phyloP scores from a whole-genome alignment of 2,113 vertebrate species.

The Sander lucioperca region DNA sequence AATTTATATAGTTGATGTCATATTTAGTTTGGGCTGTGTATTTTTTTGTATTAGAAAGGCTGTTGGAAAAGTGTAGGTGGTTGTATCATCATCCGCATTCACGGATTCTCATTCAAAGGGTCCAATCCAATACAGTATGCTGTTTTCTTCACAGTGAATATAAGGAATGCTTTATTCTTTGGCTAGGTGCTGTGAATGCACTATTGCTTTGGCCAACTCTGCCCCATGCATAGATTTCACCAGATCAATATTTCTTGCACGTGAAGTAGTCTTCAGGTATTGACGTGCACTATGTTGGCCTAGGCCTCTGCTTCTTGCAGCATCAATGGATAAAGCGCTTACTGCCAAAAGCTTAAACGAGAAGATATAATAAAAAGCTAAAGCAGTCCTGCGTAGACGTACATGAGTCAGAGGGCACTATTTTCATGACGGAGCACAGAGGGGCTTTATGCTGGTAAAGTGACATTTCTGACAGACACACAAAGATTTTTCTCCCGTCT shows the following conservation, averaged over 20 bases:
- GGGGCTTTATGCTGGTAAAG: slow-evolving; percentile 21
- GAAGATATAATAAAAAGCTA: not conserved
- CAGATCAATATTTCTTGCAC: slow-evolving; percentile 63
- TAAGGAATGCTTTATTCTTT: slow-evolving; percentile 15
- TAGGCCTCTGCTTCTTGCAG: slow-evolving; percentile 31
- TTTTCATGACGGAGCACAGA: slow-evolving; percentile 42
- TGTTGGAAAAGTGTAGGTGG: not conserved
- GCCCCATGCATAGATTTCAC: slow-evolving; percentile 64
- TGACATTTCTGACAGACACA: slow-evolving; percentile 50
- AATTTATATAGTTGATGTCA: not conserved
- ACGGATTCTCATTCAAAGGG: slow-evolving; percentile 9
- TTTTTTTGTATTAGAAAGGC: not conserved
- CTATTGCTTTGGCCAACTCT: slow-evolving; percentile 47
- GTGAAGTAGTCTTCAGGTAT: slow-evolving; percentile 69
- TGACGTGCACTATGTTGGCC: slow-evolving; percentile 37
- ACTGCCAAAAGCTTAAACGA: slow-evolving; percentile 41
- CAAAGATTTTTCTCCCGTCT: slow-evolving; percentile 15
- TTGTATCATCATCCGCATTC: not conserved
- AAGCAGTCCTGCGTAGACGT: not conserved
- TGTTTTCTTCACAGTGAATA: slow-evolving; percentile 37
- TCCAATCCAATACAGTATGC: slow-evolving; percentile 4
- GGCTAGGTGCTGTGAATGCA: slow-evolving; percentile 56
- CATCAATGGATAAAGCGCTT: slow-evolving; percentile 11
- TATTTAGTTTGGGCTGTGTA: not conserved
- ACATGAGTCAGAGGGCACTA: slow-evolving; percentile 23